These are phyloP conservation scores for Neosilurus mollespiculum DNA, from an alignment of 2,797 vertebrate genomes.

Conservation along the genomic window DNA sequence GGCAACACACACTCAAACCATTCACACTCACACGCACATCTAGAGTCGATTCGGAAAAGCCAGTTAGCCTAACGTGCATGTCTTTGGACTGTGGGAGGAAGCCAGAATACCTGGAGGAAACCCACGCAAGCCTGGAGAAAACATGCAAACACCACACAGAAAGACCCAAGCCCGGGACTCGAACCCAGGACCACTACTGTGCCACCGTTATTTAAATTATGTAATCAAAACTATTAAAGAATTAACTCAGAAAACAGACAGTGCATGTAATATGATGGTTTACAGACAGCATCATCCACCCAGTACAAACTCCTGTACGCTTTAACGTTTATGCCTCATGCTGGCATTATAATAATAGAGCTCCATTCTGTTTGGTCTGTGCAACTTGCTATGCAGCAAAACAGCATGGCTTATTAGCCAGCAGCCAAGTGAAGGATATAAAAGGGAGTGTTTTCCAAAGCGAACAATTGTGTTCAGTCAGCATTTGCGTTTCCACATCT, in stretches of 20 bases:
- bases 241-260: neutral
- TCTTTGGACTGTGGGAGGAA: no score
- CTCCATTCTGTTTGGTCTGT: constrained; percentile 6
- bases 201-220: neutral
- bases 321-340: constrained; percentile 6
- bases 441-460: constrained; percentile 39
- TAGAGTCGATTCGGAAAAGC: no score
- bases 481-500: constrained; percentile 22
- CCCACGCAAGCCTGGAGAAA: no score
- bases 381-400: constrained; percentile 28
- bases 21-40: no score
- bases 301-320: constrained; percentile 1
- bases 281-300: constrained; percentile 24
- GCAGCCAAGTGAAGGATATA: constrained; percentile 41
- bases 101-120: no score
- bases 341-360: constrained; percentile 25
- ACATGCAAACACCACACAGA: no score
- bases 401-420: constrained; percentile 35
- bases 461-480: constrained; percentile 39
- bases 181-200: no score
- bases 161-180: no score
- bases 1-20: no score
- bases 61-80: no score
- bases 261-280: constrained; percentile 15
- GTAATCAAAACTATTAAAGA: neutral